Evolutionary conservation across 2,113 vertebrate genomes (phyloP), one percentile per base, ranked within the genome.

Genomic region (Callithrix jacchus): DNA sequence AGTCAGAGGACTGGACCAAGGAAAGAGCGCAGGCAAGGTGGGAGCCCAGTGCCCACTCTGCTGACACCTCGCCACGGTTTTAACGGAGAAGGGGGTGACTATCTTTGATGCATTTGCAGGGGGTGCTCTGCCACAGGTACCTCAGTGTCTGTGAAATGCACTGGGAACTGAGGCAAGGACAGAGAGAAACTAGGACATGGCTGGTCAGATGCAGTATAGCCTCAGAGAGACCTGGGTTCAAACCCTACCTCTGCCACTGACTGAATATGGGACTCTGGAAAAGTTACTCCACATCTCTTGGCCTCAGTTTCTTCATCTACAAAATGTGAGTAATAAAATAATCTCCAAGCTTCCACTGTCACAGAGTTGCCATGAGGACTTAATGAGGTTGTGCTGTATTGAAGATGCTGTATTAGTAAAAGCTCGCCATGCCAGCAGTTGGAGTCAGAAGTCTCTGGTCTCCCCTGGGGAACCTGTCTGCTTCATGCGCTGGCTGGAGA

Each of bases 261-360:
- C 35, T 71, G 68, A 84, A 35, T 16, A 56, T 17, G 49, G 40
- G 71, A 42, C 91, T 85, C 18, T 45, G 77, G 49, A 35, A 40
- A 70, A 74, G 45, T 25, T 56, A 37, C 47, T 21, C 32, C 23
- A 30, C 9, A 32, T 74, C 70, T 58, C 47, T 8, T 4, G 56
- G 40, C 58, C 74, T 92, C 56, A 42, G 54, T 83, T 77, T 70
- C 40, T 82, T 56, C 30, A 45, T 77, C 84, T 94, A 56, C 71
- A 58, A 42, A 82, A 32, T 45, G 54, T 21, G 49, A 9, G 17
- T 21, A 35, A 40, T 10, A 20, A 56, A 71, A 37, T 10, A 32
- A 13, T 4, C 47, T 54, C 27, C 5, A 1, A 54, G 66, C 35
- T 37, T 80, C 70, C 54, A 89, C 56, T 16, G 20, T 58, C 77